Evolutionary conservation across 2,888 invertebrate species (phyloP).

Genomic region (Drosophila meridiana): DNA sequence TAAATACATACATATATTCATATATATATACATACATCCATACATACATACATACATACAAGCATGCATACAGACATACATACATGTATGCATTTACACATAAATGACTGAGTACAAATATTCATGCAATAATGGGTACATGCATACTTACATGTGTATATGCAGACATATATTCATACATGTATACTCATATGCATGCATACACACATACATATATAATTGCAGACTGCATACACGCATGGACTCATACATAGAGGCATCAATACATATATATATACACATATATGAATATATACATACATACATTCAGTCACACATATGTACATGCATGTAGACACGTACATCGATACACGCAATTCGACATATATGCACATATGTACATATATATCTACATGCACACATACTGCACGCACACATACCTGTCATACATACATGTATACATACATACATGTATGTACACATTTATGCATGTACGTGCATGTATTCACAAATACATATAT

Average conservation of each 20-base stretch:
- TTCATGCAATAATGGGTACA: too few relatives aligned
- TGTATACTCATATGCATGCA: neutral
- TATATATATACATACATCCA: neutral
- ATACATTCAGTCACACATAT: too few relatives aligned
- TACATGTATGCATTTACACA: neutral
- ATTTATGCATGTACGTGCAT: neutral
- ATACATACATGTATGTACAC: too few relatives aligned
- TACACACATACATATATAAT: neutral
- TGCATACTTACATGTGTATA: neutral
- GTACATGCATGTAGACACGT: neutral
- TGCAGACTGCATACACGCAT: neutral
- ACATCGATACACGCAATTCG: neutral
- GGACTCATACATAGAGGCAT: too few relatives aligned
- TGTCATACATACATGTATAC: neutral
- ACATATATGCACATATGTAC: neutral
- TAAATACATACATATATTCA: neutral
- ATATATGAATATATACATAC: neutral
- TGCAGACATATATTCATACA: too few relatives aligned
- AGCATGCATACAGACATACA: neutral
- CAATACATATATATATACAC: neutral
- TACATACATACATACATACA: conserved; percentile 7
- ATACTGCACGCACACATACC: too few relatives aligned
- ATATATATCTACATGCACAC: neutral
- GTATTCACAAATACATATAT: neutral
- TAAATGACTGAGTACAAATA: too few relatives aligned